Conservation (phyloP, 2,113 vertebrate species). For the Corvus cornix region DNA sequence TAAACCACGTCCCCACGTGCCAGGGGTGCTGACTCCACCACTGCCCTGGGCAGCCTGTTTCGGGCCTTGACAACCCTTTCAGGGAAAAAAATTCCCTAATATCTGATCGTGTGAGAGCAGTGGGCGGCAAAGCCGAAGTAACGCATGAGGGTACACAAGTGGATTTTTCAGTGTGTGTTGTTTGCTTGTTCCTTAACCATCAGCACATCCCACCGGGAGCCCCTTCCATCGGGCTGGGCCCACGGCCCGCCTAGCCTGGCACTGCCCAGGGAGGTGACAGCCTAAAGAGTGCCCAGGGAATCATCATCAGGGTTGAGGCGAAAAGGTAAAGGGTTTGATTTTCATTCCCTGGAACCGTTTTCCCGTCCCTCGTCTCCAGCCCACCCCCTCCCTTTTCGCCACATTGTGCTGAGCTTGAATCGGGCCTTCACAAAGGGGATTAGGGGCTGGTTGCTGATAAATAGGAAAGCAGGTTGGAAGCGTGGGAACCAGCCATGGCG, state of each 20-base stretch:
- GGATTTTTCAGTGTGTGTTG: not conserved
- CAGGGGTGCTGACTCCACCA: not conserved
- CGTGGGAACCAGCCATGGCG: constrained; percentile 60
- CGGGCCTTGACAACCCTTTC: not conserved
- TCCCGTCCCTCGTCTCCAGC: not conserved
- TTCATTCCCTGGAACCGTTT: not conserved
- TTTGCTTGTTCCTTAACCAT: not conserved
- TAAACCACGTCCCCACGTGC: not conserved
- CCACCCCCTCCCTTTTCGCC: constrained; percentile 6
- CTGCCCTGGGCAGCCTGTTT: not conserved
- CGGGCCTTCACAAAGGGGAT: constrained; percentile 64
- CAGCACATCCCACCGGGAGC: not conserved
- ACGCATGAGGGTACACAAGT: not conserved
- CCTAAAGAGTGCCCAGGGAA: not conserved
- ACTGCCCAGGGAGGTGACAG: not conserved
- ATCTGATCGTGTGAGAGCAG: not conserved
- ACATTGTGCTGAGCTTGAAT: constrained; percentile 66
- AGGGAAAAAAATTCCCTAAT: not conserved
- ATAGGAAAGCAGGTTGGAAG: constrained; percentile 62
- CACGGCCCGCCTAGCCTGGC: fast-evolving
- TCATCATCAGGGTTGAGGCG: fast-evolving
- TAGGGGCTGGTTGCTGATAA: constrained; percentile 37
- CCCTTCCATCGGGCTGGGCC: fast-evolving
- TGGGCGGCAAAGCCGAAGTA: fast-evolving
- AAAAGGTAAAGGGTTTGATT: constrained; percentile 24